These are phyloP conservation scores for Zygogramma bicolorata DNA, from an alignment of 2,888 invertebrate genomes.

Conservation along the genomic window DNA sequence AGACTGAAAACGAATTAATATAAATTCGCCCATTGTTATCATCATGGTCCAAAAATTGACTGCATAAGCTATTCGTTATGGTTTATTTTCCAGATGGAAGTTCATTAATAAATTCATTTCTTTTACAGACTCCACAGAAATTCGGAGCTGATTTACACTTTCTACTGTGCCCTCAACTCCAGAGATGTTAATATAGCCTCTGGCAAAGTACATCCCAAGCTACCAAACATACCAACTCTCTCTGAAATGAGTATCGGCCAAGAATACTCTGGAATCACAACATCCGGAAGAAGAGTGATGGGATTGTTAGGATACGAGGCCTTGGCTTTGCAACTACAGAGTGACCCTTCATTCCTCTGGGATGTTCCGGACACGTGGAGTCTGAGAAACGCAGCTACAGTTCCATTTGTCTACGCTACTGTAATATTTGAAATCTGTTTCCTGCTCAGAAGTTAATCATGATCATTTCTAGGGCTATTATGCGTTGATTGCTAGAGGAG, in stretches of 20 bases:
- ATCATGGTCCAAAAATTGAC: too few relatives aligned
- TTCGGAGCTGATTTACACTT: slow-evolving; percentile 91
- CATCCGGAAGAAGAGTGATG: slow-evolving; percentile 65
- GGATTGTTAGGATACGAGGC: slow-evolving; percentile 66
- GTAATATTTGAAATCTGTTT: slow-evolving; percentile 57
- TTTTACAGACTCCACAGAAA: too few relatives aligned
- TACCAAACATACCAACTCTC: slow-evolving; percentile 81
- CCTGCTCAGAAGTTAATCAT: not conserved
- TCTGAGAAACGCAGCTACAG: slow-evolving; percentile 75
- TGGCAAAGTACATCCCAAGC: slow-evolving; percentile 84
- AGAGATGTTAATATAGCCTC: slow-evolving; percentile 87
- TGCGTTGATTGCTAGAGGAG: slow-evolving; percentile 40
- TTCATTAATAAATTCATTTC: too few relatives aligned
- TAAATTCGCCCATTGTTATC: too few relatives aligned
- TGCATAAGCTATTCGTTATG: too few relatives aligned
- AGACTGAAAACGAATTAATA: too few relatives aligned
- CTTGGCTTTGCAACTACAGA: slow-evolving; percentile 62
- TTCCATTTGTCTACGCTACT: slow-evolving; percentile 75
- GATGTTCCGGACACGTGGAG: slow-evolving; percentile 70
- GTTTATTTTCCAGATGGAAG: too few relatives aligned
- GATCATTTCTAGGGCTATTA: not conserved
- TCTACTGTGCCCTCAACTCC: too few relatives aligned
- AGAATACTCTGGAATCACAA: slow-evolving; percentile 76
- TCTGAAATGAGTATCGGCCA: slow-evolving; percentile 77
- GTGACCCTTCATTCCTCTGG: slow-evolving; percentile 68